Percentiles rank a stretch among this genome's conserved stretches.
These are phyloP conservation scores for Gryllus longicercus DNA, from an alignment of 2,888 invertebrate genomes.

Conservation along the genomic window DNA sequence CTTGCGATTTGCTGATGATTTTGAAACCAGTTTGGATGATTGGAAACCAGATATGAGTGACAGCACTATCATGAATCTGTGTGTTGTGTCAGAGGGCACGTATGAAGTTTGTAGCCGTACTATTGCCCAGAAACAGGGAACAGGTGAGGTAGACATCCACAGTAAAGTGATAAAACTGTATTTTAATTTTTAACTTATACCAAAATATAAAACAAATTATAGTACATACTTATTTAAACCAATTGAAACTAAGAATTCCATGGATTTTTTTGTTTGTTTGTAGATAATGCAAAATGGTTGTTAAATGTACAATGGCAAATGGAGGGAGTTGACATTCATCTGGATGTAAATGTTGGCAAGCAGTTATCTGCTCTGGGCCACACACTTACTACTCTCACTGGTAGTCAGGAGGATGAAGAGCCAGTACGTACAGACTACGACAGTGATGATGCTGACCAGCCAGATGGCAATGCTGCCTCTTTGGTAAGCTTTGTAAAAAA, in stretches of 20 bases:
- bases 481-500: conserved; percentile 36
- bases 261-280: conserved; percentile 37
- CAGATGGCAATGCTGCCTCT: conserved; percentile 47
- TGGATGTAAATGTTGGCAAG: conserved; percentile 94
- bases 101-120: conserved; percentile 96
- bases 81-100: conserved; percentile 97
- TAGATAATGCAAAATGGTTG: conserved; percentile 96
- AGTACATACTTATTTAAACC: conserved; percentile 24
- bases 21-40: conserved; percentile 92
- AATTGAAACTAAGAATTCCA: not conserved
- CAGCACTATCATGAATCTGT: conserved; percentile 78
- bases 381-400: conserved; percentile 92
- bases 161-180: not conserved
- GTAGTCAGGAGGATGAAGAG: conserved; percentile 78
- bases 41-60: conserved; percentile 91
- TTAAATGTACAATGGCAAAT: conserved; percentile 98
- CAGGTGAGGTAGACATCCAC: conserved; percentile 49
- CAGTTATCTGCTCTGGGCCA: conserved; percentile 90
- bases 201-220: conserved; percentile 24
- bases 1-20: conserved; percentile 93
- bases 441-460: conserved; percentile 72
- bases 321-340: conserved; percentile 96
- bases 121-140: conserved; percentile 75
- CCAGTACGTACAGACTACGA: conserved; percentile 67
- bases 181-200: conserved; percentile 19